phyloP scores from a whole-genome alignment of 2,113 vertebrate genomes.

The Prochilodus magdalenae region DNA sequence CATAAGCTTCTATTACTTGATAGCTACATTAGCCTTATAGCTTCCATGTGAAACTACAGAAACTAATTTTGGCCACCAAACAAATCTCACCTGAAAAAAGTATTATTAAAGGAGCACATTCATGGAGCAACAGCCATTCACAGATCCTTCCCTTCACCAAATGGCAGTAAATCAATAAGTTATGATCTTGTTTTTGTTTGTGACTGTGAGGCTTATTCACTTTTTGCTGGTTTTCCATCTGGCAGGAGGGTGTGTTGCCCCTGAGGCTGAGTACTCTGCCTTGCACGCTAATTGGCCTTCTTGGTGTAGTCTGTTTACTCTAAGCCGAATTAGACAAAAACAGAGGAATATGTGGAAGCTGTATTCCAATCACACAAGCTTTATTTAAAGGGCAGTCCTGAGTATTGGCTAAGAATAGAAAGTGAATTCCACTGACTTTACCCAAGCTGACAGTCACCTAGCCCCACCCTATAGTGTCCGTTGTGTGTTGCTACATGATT shows the following conservation, averaged over 20 bases:
- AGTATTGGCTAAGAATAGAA: background rate
- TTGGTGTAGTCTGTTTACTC: background rate
- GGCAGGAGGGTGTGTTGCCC: constrained; percentile 14
- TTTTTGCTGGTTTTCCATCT: background rate
- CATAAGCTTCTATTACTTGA: too few relatives aligned
- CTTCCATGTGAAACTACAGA: too few relatives aligned
- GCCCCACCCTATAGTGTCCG: background rate
- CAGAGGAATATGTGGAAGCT: background rate
- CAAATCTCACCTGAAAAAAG: too few relatives aligned
- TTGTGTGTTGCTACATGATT: background rate
- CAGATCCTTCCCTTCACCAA: background rate
- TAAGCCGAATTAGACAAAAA: background rate
- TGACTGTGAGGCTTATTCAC: background rate
- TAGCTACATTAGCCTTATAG: too few relatives aligned
- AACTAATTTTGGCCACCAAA: too few relatives aligned
- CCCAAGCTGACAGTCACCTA: background rate
- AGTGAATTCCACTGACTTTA: background rate
- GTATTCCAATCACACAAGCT: background rate
- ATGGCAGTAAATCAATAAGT: background rate
- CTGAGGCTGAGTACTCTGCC: background rate
- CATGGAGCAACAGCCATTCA: background rate
- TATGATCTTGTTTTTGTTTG: background rate
- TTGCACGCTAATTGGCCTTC: background rate
- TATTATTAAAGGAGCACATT: background rate
- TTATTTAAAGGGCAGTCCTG: background rate